These are phyloP conservation scores for Callipepla squamata DNA, from an alignment of 2,113 vertebrate genomes.

Conservation along the genomic window DNA sequence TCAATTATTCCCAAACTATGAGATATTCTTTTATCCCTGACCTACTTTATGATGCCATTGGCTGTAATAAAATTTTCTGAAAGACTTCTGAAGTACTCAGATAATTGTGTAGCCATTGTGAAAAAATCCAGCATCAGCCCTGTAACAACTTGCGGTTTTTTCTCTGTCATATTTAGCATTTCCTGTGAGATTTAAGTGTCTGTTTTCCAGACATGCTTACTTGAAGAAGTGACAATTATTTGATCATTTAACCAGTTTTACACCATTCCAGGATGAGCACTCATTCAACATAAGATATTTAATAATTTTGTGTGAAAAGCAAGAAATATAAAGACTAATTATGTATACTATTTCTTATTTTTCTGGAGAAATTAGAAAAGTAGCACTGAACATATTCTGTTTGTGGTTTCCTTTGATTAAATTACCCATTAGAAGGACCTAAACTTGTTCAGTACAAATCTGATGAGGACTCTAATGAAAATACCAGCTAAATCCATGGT, in stretches of 20 bases:
- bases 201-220: background rate
- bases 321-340: background rate
- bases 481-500: background rate
- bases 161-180: background rate
- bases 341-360: background rate
- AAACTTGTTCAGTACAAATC: background rate
- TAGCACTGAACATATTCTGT: background rate
- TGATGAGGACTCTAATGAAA: background rate
- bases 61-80: constrained; percentile 66
- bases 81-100: constrained; percentile 37
- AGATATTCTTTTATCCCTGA: constrained; percentile 66
- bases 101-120: constrained; percentile 40
- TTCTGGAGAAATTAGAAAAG: background rate
- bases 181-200: constrained; percentile 13
- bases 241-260: constrained; percentile 18
- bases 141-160: background rate
- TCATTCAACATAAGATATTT: background rate
- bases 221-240: constrained; percentile 22
- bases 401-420: background rate
- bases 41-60: constrained; percentile 62
- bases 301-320: background rate
- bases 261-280: background rate
- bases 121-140: constrained; percentile 4
- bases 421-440: background rate
- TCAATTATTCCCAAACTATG: constrained; percentile 66